A percentile compares a stretch with the other conserved stretches of the same genome.
Evolutionary conservation across 2,888 invertebrate genomes (phyloP).

Genomic region (Oxytorus armatus): DNA sequence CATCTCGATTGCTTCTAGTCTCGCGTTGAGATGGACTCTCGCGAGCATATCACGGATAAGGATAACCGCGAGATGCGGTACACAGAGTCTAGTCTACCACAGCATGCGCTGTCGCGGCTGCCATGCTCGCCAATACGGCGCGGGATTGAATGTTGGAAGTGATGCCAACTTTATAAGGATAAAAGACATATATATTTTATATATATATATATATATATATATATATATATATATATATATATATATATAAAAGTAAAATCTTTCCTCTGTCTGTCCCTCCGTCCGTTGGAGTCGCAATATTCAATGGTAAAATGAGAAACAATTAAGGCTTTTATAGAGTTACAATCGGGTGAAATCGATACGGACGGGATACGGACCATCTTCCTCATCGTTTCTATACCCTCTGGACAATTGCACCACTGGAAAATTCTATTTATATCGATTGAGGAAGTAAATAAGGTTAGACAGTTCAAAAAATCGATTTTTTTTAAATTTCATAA

Average conservation of each 20-base stretch:
- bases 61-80: conserved; percentile 17
- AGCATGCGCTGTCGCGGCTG: conserved; percentile 2
- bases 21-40: conserved; percentile 37
- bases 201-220: not conserved
- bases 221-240: not conserved
- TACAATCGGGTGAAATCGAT: conserved; percentile 74
- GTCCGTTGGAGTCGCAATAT: conserved; percentile 65
- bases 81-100: conserved; percentile 15
- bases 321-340: conserved; percentile 82
- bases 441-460: no score
- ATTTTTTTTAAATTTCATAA: no score
- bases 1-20: conserved; percentile 43
- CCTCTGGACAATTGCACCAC: no score
- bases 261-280: not conserved
- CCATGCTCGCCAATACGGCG: conserved; percentile 5
- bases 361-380: conserved; percentile 61
- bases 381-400: not conserved
- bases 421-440: no score
- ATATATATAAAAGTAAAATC: no score
- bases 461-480: no score
- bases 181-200: not conserved
- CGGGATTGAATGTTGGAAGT: conserved; percentile 13
- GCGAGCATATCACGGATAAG: conserved; percentile 40
- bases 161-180: conserved; percentile 34
- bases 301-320: conserved; percentile 82